Conservation (phyloP, 2,888 invertebrate genomes). For the Alitta virens region DNA sequence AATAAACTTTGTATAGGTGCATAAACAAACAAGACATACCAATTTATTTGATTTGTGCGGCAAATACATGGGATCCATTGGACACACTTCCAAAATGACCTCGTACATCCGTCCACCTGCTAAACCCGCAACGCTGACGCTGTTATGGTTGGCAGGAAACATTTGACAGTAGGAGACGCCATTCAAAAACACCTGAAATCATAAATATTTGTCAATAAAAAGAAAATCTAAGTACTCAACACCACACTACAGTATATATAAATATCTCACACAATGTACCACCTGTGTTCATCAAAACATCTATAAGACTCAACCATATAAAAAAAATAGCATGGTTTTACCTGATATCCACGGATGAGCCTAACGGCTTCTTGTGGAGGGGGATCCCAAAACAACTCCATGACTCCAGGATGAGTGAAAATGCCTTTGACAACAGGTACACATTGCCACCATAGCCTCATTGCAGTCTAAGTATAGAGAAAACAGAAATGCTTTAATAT, state of each 20-base stretch:
- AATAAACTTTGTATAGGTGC: no score
- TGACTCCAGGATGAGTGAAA: constrained; percentile 48
- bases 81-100: constrained; percentile 45
- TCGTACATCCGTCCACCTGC: constrained; percentile 53
- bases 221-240: background rate
- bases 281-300: no score
- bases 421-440: constrained; percentile 47
- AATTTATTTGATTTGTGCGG: constrained; percentile 52
- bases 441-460: constrained; percentile 38
- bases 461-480: constrained; percentile 8
- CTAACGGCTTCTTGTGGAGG: constrained; percentile 28
- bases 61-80: constrained; percentile 39
- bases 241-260: background rate
- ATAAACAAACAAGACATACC: constrained; percentile 42
- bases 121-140: constrained; percentile 50
- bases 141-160: constrained; percentile 46
- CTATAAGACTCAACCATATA: no score
- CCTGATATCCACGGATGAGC: constrained; percentile 50
- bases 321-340: no score
- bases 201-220: constrained; percentile 12
- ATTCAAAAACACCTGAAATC: constrained; percentile 52
- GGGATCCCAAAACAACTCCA: constrained; percentile 55
- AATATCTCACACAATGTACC: no score
- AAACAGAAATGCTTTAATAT: no score
- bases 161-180: constrained; percentile 51